These are phyloP conservation scores for Furnarius figulus DNA, from an alignment of 2,113 vertebrate species.

Conservation along the genomic window DNA sequence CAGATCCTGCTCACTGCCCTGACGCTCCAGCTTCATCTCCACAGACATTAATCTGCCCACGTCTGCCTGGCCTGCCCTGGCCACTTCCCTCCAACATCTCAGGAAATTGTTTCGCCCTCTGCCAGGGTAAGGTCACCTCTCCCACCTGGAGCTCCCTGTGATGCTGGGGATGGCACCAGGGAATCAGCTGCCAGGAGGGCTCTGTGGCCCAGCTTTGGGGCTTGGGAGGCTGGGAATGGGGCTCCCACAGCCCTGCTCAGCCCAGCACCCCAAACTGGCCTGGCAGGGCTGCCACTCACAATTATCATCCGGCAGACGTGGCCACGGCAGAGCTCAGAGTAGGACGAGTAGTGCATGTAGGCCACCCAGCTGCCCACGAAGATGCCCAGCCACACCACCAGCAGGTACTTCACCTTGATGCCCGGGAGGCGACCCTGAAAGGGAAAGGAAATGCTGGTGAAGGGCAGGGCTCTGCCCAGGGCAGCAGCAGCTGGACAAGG, in stretches of 20 bases:
- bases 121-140: constrained; percentile 19
- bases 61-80: not conserved
- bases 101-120: not conserved
- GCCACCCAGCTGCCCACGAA: constrained; percentile 91
- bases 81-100: not conserved
- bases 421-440: constrained; percentile 87
- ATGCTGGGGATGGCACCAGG: fast-evolving
- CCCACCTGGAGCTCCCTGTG: fast-evolving
- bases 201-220: not conserved
- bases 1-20: not conserved
- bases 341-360: constrained; percentile 93
- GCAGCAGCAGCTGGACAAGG: not conserved
- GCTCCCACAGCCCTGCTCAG: not conserved
- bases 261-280: fast-evolving
- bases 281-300: constrained; percentile 74
- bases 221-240: not conserved
- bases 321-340: constrained; percentile 91
- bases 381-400: constrained; percentile 91
- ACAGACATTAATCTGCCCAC: not conserved
- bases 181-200: not conserved
- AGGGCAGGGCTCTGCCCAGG: not conserved
- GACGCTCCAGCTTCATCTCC: not conserved
- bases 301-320: constrained; percentile 90
- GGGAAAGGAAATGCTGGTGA: not conserved
- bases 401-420: constrained; percentile 91